A percentile compares a stretch with the other conserved stretches of the same genome.
These are phyloP conservation scores for Terrapene triunguis DNA, from an alignment of 2,113 vertebrate genomes.

Conservation along the genomic window DNA sequence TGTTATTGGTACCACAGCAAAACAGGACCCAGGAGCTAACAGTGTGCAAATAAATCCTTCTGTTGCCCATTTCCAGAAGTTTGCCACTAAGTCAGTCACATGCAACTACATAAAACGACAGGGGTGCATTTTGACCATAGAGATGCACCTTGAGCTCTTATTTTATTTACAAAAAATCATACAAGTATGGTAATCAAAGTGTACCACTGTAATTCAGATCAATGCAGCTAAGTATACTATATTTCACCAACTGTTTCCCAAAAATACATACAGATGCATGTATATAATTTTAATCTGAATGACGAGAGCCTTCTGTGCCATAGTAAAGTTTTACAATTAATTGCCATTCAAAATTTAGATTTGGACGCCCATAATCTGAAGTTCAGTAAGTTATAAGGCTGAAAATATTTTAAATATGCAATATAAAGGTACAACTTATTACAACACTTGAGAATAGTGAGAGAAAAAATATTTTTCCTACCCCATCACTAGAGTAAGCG, in stretches of 20 bases:
- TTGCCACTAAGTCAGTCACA: not conserved
- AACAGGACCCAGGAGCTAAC: not conserved
- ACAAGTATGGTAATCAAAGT: not conserved
- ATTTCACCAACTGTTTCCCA: not conserved
- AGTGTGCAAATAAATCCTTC: too few species aligned
- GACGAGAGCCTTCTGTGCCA: not conserved
- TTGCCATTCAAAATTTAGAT: not conserved
- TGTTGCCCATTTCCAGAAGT: too few species aligned
- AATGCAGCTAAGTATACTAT: not conserved
- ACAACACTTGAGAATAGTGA: fast-evolving
- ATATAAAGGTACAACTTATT: fast-evolving
- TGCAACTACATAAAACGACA: not conserved
- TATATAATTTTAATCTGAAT: not conserved
- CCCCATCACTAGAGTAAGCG: not conserved
- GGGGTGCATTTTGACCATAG: not conserved
- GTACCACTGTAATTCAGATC: not conserved
- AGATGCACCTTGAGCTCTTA: not conserved
- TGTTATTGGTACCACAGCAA: not conserved
- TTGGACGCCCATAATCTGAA: not conserved
- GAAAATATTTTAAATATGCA: not conserved
- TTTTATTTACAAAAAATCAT: not conserved
- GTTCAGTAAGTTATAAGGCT: not conserved
- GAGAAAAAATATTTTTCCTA: not conserved
- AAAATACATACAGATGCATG: too few species aligned
- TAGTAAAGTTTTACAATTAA: not conserved